These are phyloP conservation scores for Crambe crambe DNA, from an alignment of 37 sponge, comb jelly and placozoan genomes.

Conservation along the genomic window DNA sequence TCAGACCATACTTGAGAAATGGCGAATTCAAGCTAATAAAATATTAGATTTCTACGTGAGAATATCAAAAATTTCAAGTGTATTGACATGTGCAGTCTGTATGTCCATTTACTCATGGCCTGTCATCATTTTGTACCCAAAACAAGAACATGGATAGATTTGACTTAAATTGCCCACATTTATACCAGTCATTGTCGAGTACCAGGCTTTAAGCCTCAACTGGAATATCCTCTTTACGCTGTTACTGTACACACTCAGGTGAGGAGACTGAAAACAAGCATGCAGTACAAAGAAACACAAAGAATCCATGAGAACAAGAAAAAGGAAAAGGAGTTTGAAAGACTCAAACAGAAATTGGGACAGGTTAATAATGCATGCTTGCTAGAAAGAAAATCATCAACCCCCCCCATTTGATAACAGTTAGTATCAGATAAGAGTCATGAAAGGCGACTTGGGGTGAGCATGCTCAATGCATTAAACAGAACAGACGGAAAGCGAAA, in stretches of 20 bases:
- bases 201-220: no score
- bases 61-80: no score
- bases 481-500: slow-evolving; percentile 47
- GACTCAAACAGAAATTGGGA: slow-evolving; percentile 68
- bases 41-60: no score
- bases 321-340: slow-evolving; percentile 69
- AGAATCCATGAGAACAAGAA: slow-evolving; percentile 71
- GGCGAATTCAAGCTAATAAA: no score
- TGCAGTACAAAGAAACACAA: slow-evolving; percentile 81
- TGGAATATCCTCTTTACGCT: no score
- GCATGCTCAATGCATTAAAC: slow-evolving; percentile 58
- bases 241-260: slow-evolving; percentile 15
- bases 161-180: no score
- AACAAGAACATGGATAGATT: no score
- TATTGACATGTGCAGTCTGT: background rate
- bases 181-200: no score
- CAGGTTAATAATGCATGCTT: slow-evolving; percentile 32
- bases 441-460: slow-evolving; percentile 53
- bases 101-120: background rate
- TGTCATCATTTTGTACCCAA: no score
- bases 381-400: background rate
- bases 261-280: slow-evolving; percentile 54
- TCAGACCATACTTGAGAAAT: no score
- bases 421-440: slow-evolving; percentile 56
- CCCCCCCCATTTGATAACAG: background rate